Evolutionary conservation across 2,113 vertebrate genomes (phyloP), one percentile per base, ranked within the genome.

Genomic region (Neotragus pygmaeus): DNA sequence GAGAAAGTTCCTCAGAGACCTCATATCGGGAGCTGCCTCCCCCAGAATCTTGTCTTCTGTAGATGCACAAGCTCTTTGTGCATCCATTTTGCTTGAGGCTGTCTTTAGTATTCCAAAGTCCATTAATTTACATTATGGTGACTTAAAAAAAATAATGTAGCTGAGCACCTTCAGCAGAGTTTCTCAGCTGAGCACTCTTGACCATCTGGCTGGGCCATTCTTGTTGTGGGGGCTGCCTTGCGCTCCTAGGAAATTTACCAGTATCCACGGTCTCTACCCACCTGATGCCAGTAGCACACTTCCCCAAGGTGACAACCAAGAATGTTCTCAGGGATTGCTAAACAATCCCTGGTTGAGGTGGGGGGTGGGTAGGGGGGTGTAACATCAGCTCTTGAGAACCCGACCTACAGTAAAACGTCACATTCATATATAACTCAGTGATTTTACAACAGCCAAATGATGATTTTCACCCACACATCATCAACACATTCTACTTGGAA

Each of bases 211-310:
- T 3, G 23, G 33, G 2, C 49, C 7, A 12, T 5, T 10, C 84
- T 17, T 30, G 83, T 5, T 2, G 39, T 9, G 15, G 39, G 77
- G 47, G 19, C 21, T 39, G 23, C 13, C 47, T 27, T 16, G 28
- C 0, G 10, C 55, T 9, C 1, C 49, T 0, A 10, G 36, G 60
- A 12, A 0, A 5, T 2, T 23, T 2, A 25, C 17, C 75, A n/a
- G 55, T 27, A 21, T 1, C 64, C 55, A 21, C 43, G 36, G 45
- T 4, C 27, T 39, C 75, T 62, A 15, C n/a, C 60, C 43, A 12
- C 15, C 7, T 1, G 21, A 64, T 12, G n/a, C 36, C 45, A 16
- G 47, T 4, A 45, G 16, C n/a, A 4, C 23, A 2, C 0, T 3
- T 58, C 47, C 10, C 19, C 15, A 23, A 4, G 30, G 21, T 14